Evolutionary conservation across 2,888 invertebrate genomes (phyloP), one percentile per base, ranked within the genome.

Genomic region (Hyposoter dolosus): DNA sequence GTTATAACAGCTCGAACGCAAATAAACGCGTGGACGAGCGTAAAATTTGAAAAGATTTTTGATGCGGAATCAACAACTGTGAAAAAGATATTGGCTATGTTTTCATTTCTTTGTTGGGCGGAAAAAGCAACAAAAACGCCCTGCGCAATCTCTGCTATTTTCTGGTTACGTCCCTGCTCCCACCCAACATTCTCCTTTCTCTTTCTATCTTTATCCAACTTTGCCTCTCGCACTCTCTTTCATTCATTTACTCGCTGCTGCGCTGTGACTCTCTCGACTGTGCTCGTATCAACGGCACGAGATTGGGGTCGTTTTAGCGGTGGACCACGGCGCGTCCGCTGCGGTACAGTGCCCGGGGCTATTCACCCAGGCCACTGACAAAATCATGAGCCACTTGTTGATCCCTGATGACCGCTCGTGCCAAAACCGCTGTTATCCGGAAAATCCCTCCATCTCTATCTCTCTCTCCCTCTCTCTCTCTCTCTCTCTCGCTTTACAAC

Each of bases 331-430:
- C 78, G 85, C 81, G 83, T 84, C 82, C 84, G 81, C 83, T 84
- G 82, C 82, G 82, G 82, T 56, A 75, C 71, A 78, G 69, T 56
- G 78, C 83, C 83, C 75, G 86, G 74, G 88, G 86, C 85, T 87
- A 72, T 88, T 84, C 83, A 66, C 63, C 53, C 78, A 84, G 88
- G 88, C 90, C 90, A 90, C 92, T 93, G 93, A 93, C 92, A 92
- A 92, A 93, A 93, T 93, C 93, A 93, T 92, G 93, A 92, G 91
- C 92, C 93, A 93, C 93, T 93, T 93, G 93, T 93, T 93, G 93
- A 93, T 93, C 89, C 89, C 68, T 89, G 91, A 92, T 93, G 91
- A 92, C 91, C 92, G 87, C 87, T 88, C 89, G 87, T 86, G 85
- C 88, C 84, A 85, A 80, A 88, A 89, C 84, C 89, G 84, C 89